Evolutionary conservation across 1,140 invertebrate species (phyloP).

Genomic region (Drosophila jambulina): DNA sequence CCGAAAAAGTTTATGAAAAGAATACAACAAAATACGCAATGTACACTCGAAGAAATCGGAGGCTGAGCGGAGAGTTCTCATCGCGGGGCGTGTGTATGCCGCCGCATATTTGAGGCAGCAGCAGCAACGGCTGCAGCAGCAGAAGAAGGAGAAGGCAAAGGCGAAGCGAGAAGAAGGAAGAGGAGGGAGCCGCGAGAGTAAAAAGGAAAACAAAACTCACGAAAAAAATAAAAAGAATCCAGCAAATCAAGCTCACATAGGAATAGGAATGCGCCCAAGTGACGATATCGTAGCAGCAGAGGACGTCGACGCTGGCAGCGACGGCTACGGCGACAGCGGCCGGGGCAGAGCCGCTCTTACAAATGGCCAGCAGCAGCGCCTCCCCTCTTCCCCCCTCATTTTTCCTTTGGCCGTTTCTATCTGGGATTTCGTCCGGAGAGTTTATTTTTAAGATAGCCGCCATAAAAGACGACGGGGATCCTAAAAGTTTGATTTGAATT

Average conservation of each 20-base stretch:
- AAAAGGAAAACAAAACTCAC: constrained; percentile 55
- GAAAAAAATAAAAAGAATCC: constrained; percentile 83
- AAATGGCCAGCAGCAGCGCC: constrained; percentile 59
- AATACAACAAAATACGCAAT: constrained; percentile 15
- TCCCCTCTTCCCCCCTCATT: background rate
- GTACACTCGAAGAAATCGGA: constrained; percentile 73
- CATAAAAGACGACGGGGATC: constrained; percentile 15
- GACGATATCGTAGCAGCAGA: constrained; percentile 82
- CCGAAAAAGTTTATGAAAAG: background rate
- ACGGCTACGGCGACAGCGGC: background rate
- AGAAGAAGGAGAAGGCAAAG: constrained; percentile 27
- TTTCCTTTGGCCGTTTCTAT: constrained; percentile 19
- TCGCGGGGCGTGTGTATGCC: constrained; percentile 53
- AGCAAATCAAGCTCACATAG: constrained; percentile 85
- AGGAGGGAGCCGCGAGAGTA: constrained; percentile 38
- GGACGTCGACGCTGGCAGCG: constrained; percentile 33
- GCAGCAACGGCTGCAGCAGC: constrained; percentile 25
- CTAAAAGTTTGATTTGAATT: constrained; percentile 22
- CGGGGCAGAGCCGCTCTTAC: constrained; percentile 53
- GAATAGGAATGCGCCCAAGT: constrained; percentile 84
- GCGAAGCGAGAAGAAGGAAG: constrained; percentile 32
- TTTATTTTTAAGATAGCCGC: constrained; percentile 39
- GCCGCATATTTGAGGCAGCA: constrained; percentile 74
- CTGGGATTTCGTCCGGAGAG: constrained; percentile 20
- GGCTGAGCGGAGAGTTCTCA: constrained; percentile 53